Evolutionary conservation across 2,888 invertebrate genomes (phyloP).

Genomic region (Bibio marci): DNA sequence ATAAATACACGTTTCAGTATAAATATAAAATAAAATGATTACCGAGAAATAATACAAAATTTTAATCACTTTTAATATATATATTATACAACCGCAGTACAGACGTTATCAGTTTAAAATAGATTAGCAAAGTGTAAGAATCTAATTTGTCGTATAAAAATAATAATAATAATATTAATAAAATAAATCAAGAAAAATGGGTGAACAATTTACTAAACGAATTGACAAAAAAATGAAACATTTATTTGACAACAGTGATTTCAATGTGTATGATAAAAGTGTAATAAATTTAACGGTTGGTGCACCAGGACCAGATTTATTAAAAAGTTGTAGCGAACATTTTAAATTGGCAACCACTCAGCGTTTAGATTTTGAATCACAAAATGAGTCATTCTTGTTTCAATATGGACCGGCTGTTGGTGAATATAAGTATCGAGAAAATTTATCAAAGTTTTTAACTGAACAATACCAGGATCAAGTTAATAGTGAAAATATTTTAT

Average conservation of each 20-base stretch:
- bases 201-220: too few relatives aligned
- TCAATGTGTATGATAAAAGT: conserved; percentile 31
- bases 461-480: conserved; percentile 29
- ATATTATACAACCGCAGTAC: too few relatives aligned
- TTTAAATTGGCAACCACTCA: conserved; percentile 31
- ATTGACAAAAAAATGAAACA: conserved; percentile 15
- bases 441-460: conserved; percentile 31
- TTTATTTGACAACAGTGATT: conserved; percentile 30
- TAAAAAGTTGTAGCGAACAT: conserved; percentile 29
- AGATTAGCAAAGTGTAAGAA: too few relatives aligned
- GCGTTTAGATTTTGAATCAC: conserved; percentile 25
- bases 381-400: conserved; percentile 28
- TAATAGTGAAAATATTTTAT: conserved; percentile 33
- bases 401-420: conserved; percentile 37
- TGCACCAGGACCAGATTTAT: conserved; percentile 35
- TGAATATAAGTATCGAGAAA: conserved; percentile 30
- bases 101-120: too few relatives aligned
- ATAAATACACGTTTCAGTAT: too few relatives aligned
- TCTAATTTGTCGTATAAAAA: too few relatives aligned
- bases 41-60: too few relatives aligned
- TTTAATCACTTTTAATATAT: too few relatives aligned
- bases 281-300: conserved; percentile 34
- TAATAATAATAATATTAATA: too few relatives aligned
- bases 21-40: too few relatives aligned
- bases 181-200: too few relatives aligned